Percentiles rank a stretch among this genome's conserved stretches.
phyloP scores from a whole-genome alignment of 2,888 invertebrate species.

The Arrhopalites spinosus region DNA sequence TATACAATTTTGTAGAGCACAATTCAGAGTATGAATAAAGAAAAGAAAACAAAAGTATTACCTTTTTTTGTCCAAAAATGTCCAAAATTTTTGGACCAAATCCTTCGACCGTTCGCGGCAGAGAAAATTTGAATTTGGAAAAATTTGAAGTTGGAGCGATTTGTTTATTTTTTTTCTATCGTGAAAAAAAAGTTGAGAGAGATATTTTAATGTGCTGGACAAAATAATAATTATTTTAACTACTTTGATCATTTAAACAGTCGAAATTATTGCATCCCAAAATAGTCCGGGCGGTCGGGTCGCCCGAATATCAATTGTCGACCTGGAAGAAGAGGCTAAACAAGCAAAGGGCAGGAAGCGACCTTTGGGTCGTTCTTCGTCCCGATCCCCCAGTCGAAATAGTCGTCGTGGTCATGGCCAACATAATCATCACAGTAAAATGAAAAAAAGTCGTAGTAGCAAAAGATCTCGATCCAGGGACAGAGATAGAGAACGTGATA shows the following conservation, averaged over 20 bases:
- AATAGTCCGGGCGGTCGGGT: conserved; percentile 20
- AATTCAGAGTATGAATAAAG: no score
- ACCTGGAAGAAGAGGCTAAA: conserved; percentile 10
- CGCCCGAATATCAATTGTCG: conserved; percentile 24
- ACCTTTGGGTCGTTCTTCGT: conserved; percentile 47
- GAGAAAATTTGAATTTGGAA: background rate
- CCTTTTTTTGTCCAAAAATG: no score
- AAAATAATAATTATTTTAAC: background rate
- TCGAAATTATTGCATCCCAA: conserved; percentile 8
- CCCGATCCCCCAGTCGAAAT: conserved; percentile 39
- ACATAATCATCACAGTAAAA: conserved; percentile 48
- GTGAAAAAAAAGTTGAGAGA: background rate
- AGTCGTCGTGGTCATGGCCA: conserved; percentile 43
- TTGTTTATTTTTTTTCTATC: background rate
- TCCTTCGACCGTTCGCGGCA: background rate
- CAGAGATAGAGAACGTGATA: conserved; percentile 71
- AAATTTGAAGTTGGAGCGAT: background rate
- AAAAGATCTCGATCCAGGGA: conserved; percentile 84
- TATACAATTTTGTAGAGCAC: no score
- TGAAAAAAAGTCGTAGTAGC: conserved; percentile 58
- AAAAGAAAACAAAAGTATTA: no score
- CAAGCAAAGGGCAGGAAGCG: conserved; percentile 40
- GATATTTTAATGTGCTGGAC: background rate
- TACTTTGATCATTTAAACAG: background rate
- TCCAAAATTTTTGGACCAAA: no score